phyloP scores from a whole-genome alignment of 2,888 invertebrate species.

The Margaritifera margaritifera region DNA sequence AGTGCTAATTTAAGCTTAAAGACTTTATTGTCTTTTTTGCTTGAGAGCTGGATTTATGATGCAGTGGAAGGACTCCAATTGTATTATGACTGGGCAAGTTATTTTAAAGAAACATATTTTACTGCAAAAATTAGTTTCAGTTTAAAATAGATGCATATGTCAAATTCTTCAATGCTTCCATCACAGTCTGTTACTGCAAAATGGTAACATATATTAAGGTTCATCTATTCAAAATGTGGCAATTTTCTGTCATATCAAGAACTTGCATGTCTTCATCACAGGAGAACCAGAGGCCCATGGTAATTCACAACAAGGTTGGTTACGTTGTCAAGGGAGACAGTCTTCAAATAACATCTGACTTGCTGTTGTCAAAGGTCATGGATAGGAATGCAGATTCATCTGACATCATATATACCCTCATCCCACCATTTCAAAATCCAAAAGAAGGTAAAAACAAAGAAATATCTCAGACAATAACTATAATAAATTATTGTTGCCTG shows the following conservation, averaged over 20 bases:
- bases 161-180: no score
- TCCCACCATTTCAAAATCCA: slow-evolving; percentile 59
- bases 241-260: not conserved
- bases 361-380: slow-evolving; percentile 44
- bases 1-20: no score
- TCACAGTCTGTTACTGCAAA: no score
- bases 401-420: slow-evolving; percentile 59
- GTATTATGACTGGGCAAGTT: no score
- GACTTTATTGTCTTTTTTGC: no score
- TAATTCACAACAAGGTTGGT: slow-evolving; percentile 55
- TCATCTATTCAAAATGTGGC: not conserved
- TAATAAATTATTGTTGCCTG: not conserved
- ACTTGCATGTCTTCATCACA: slow-evolving; percentile 23
- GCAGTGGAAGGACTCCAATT: no score
- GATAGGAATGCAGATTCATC: slow-evolving; percentile 34
- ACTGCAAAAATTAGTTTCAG: no score
- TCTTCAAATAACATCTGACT: slow-evolving; percentile 46
- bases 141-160: not conserved
- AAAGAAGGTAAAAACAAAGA: slow-evolving; percentile 48
- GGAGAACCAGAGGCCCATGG: slow-evolving; percentile 54
- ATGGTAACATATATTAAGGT: not conserved
- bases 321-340: slow-evolving; percentile 51
- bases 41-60: no score
- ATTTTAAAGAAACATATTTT: no score
- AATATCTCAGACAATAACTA: not conserved